A percentile compares a stretch with the other conserved stretches of the same genome.
Conservation (phyloP, 2,888 invertebrate species). For the Archips xylosteana region DNA sequence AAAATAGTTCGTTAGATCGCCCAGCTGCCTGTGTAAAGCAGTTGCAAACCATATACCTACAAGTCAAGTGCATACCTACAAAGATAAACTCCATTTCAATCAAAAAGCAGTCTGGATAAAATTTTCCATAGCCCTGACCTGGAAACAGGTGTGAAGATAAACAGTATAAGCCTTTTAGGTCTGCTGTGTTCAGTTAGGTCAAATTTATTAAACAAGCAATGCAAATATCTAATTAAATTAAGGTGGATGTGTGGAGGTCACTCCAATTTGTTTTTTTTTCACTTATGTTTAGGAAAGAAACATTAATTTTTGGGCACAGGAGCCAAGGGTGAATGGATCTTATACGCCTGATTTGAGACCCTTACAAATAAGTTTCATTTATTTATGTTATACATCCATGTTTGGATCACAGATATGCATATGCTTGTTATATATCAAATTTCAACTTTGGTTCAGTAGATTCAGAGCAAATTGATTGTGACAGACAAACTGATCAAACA, state of each 20-base stretch:
- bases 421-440: no score
- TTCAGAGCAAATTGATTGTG: no score
- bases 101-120: conserved; percentile 35
- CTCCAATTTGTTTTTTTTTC: no score
- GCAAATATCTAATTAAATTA: no score
- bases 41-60: conserved; percentile 4
- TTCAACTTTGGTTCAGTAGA: no score
- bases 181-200: background rate
- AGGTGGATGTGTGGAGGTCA: no score
- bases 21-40: conserved; percentile 2
- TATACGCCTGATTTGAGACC: no score
- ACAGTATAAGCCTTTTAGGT: conserved; percentile 4
- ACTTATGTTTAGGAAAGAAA: background rate
- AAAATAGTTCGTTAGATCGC: background rate
- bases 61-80: conserved; percentile 31
- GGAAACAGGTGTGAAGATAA: conserved; percentile 30
- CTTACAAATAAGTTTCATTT: no score
- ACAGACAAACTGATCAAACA: no score
- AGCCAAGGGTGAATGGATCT: no score
- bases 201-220: background rate
- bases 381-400: no score
- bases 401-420: no score
- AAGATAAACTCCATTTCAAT: conserved; percentile 37
- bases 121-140: conserved; percentile 34
- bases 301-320: background rate